phyloP scores from a whole-genome alignment of 2,113 vertebrate genomes.

The Gnathonemus longibarbis region DNA sequence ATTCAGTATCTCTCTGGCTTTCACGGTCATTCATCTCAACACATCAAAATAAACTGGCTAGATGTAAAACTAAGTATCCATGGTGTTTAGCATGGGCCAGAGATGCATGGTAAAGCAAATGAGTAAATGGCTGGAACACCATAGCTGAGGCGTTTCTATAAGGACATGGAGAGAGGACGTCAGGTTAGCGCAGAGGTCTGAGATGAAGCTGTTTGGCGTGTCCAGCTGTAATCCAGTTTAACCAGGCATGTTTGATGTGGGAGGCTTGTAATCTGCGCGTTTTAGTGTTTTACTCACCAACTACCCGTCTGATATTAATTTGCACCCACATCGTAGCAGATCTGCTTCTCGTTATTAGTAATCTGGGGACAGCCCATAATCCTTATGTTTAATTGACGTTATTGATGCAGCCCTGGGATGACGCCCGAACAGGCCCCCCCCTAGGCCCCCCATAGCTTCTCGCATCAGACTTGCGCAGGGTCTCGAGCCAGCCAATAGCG shows the following conservation, averaged over 20 bases:
- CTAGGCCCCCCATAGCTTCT: conserved; percentile 46
- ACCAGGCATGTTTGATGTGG: not conserved
- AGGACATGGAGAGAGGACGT: not conserved
- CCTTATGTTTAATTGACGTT: conserved; percentile 66
- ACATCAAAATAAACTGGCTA: not conserved
- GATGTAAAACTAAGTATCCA: not conserved
- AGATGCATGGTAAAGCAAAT: not conserved
- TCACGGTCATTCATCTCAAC: not conserved
- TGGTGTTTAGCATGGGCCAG: not conserved
- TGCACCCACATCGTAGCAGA: conserved; percentile 50
- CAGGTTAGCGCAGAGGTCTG: not conserved
- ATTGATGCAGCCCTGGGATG: conserved; percentile 62
- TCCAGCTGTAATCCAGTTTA: not conserved
- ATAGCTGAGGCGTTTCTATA: not conserved
- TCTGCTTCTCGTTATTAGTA: conserved; percentile 30
- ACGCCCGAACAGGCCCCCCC: conserved; percentile 65
- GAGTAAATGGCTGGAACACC: not conserved
- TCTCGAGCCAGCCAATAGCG: conserved; percentile 65
- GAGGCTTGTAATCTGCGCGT: not conserved
- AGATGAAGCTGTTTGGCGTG: not conserved
- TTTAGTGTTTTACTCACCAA: not conserved
- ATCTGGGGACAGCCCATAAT: conserved; percentile 43
- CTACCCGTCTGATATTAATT: conserved; percentile 59
- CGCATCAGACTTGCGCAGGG: conserved; percentile 75
- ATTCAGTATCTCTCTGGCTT: not conserved